Evolutionary conservation across 2,888 invertebrate species (phyloP), one percentile per base, ranked within the genome.

Genomic region (Amitus sp.): DNA sequence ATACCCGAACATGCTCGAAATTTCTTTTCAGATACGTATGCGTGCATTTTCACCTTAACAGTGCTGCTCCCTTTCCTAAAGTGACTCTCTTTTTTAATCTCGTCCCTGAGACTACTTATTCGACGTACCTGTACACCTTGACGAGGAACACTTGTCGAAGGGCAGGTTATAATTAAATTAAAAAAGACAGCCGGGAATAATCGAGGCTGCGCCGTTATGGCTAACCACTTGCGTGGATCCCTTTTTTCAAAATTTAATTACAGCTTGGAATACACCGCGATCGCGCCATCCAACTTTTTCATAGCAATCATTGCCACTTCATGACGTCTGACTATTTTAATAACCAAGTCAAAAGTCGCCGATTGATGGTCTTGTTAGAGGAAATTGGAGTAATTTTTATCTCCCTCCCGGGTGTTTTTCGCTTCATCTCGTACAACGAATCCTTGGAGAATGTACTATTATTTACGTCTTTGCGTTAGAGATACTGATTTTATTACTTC

Each of bases 381-480:
- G n/a, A 42, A 42, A 42, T 18, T 42, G 20, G 42, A 42, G 42
- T 12, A 42, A 42, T 20, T 18, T 42, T 17, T 34, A 34, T 7
- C 7, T 23, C 7, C 23, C 23, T 23, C 23, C 23, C 23, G 23
- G 23, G 4, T 23, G 4, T 23, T 23, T 5, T 23, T 23, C 23
- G 23, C 23, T 23, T 23, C 23, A 7, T 3, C 7, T 23, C 23
- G 23, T 23, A 5, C 3, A 23, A 23, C n/a, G n/a, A 7, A 3
- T 23, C 7, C 23, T 23, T 23, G 23, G 72, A 64, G 74, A 73
- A 75, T 73, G 75, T 75, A 66, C 61, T 66, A 70, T 72, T 27
- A 75, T 77, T 77, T 75, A 72, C 77, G 75, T 75, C 58, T 40
- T 60, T 50, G 69, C 71, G 70, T 69, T 71, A 66, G 3, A 23